Evolutionary conservation across 2,888 invertebrate species (phyloP), one percentile per base, ranked within the genome.

Genomic region (Fragum sueziense): DNA sequence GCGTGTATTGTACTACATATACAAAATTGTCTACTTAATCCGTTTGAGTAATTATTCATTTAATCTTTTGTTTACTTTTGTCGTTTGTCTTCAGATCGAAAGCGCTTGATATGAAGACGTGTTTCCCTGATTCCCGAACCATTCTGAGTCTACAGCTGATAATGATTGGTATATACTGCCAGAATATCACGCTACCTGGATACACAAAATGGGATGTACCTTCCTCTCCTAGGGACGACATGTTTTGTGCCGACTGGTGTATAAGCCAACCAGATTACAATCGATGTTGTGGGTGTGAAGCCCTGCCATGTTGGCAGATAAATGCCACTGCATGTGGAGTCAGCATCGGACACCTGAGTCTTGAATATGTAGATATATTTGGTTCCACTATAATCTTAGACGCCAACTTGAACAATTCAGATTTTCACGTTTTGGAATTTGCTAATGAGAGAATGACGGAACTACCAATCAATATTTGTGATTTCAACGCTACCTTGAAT

Each of bases 281-380:
- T 1, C 25, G 71, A n/a, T 80, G 80, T 31, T 80, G 80, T 33
- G 25, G 62, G 14, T 80, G 80, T 25, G 6, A 65, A n/a, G 65
- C 80, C 11, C 29, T 65, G 61, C 73, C 68, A 7, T 80, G 80
- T 47, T 76, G 76, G 76, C 62, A 76, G 41, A 70, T 76, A 0
- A 52, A 76, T n/a, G 2, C 67, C 0, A 54, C 59, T 9, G 52
- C 73, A 6, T 80, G 80, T 57, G 70, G 67, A 2, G 68, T 74
- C 1, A 70, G 51, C 0, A 33, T 80, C 25, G 73, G 20, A 1
- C 34, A 73, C 22, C 51, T 77, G 22, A 20, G 47, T 52, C 52
- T 77, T 11, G 80, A 80, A 51, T 70, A 68, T 33, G 52, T 34
- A 11, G 71, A 76, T 33, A 68, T 76, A 2, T 74, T 74, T 31